A percentile compares a stretch with the other conserved stretches of the same genome.
phyloP scores from a whole-genome alignment of 2,888 invertebrate genomes.

The Scrobipalpa atriplicella region DNA sequence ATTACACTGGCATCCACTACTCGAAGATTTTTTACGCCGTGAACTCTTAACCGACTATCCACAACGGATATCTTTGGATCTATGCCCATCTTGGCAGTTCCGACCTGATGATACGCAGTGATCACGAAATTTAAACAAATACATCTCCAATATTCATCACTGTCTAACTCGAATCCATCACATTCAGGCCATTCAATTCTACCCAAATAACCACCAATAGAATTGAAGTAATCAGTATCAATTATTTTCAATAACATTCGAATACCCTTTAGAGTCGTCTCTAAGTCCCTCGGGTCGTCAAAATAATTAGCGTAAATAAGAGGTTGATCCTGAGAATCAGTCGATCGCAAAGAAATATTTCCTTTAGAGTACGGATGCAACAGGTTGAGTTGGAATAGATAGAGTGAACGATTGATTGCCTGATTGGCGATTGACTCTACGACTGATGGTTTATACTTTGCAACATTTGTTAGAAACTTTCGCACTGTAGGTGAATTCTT shows the following conservation, averaged over 20 bases:
- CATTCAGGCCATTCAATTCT: conserved; percentile 53
- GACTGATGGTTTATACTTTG: conserved; percentile 52
- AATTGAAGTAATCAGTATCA: conserved; percentile 18
- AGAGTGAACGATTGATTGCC: conserved; percentile 52
- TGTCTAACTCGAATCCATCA: conserved; percentile 47
- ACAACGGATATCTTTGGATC: conserved; percentile 50
- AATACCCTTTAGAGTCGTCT: conserved; percentile 5
- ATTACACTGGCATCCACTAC: conserved; percentile 91
- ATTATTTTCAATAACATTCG: conserved; percentile 19
- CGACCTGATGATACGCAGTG: conserved; percentile 86
- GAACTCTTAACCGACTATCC: conserved; percentile 84
- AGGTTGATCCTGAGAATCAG: conserved; percentile 82
- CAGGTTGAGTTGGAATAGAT: conserved; percentile 59
- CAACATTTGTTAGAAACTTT: conserved; percentile 57
- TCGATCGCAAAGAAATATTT: conserved; percentile 77
- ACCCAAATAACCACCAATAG: conserved; percentile 44
- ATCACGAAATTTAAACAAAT: conserved; percentile 71
- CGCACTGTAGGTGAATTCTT: neutral
- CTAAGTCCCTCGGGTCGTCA: conserved; percentile 52
- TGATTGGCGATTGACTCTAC: conserved; percentile 45
- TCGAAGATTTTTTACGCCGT: conserved; percentile 84
- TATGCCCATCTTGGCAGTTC: conserved; percentile 84
- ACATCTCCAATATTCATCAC: conserved; percentile 58
- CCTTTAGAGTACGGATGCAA: conserved; percentile 81
- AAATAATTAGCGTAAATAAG: conserved; percentile 85